Conservation (phyloP, 2,797 vertebrate species). For the Numenius phaeopus region DNA sequence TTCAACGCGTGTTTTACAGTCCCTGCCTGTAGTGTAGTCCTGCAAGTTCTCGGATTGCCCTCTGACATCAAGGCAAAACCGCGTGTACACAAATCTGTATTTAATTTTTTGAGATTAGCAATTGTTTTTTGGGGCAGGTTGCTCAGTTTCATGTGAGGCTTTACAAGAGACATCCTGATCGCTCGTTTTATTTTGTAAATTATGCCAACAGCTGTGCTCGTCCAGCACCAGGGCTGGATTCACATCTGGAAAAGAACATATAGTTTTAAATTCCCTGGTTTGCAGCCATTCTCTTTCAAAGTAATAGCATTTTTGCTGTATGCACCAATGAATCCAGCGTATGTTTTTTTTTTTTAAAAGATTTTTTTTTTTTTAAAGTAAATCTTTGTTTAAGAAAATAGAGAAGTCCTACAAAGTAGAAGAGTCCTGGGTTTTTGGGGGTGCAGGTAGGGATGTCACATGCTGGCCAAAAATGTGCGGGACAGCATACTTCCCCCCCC, state of each 20-base stretch:
- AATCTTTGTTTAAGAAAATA: neutral
- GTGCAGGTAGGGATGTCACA: fast-evolving
- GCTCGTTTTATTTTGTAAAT: neutral
- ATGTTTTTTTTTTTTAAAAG: neutral
- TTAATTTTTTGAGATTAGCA: neutral
- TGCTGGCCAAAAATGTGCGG: neutral
- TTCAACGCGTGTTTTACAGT: fast-evolving
- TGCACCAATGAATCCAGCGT: neutral
- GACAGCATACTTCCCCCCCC: neutral
- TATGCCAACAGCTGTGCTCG: neutral
- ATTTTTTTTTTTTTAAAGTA: neutral
- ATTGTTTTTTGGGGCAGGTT: neutral
- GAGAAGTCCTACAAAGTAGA: neutral
- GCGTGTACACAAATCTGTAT: fast-evolving
- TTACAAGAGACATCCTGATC: neutral
- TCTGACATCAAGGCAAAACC: neutral
- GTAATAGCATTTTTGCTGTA: neutral
- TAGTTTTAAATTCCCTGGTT: neutral
- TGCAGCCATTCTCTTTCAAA: neutral
- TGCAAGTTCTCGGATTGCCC: neutral
- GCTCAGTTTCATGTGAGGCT: neutral
- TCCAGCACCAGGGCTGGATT: neutral
- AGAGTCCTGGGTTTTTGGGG: neutral
- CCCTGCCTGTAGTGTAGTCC: neutral
- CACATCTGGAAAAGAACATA: neutral